These are phyloP conservation scores for Brenthis hecate DNA, from an alignment of 2,888 invertebrate species.

Conservation along the genomic window DNA sequence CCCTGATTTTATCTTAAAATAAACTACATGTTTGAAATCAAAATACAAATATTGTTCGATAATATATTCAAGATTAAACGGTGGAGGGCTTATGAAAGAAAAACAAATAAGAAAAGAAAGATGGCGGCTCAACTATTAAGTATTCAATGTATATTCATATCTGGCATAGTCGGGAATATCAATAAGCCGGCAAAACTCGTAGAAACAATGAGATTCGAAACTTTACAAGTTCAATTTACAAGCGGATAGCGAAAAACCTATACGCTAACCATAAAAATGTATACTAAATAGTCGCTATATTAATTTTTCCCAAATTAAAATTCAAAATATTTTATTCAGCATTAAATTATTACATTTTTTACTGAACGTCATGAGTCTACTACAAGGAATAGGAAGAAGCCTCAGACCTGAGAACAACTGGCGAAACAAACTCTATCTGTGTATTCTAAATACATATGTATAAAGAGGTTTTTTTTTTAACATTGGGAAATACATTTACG, in stretches of 20 bases:
- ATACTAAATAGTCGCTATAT: no score
- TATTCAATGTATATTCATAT: slow-evolving; percentile 40
- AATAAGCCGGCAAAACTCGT: slow-evolving; percentile 48
- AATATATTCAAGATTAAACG: slow-evolving; percentile 17
- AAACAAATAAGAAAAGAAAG: slow-evolving; percentile 17
- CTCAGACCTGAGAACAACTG: no score
- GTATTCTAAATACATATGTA: no score
- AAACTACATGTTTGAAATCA: background rate
- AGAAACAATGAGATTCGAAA: slow-evolving; percentile 56
- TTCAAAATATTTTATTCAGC: no score
- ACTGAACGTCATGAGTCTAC: no score
- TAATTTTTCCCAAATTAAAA: no score
- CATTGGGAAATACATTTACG: no score
- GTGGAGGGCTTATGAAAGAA: slow-evolving; percentile 10
- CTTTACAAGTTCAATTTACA: slow-evolving; percentile 40
- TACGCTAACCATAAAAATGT: no score
- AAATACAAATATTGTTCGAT: background rate
- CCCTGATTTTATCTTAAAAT: background rate
- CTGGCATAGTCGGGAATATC: slow-evolving; percentile 45
- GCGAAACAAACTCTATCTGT: no score
- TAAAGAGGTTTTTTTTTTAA: no score
- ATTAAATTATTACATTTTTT: no score
- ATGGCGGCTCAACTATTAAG: slow-evolving; percentile 30
- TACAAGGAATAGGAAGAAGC: no score
- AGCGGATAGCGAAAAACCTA: slow-evolving; percentile 3